Percentiles rank a stretch among this genome's conserved stretches.
These are phyloP conservation scores for Caenorhabditis panamensis DNA, from an alignment of 2,888 invertebrate species.

Conservation along the genomic window DNA sequence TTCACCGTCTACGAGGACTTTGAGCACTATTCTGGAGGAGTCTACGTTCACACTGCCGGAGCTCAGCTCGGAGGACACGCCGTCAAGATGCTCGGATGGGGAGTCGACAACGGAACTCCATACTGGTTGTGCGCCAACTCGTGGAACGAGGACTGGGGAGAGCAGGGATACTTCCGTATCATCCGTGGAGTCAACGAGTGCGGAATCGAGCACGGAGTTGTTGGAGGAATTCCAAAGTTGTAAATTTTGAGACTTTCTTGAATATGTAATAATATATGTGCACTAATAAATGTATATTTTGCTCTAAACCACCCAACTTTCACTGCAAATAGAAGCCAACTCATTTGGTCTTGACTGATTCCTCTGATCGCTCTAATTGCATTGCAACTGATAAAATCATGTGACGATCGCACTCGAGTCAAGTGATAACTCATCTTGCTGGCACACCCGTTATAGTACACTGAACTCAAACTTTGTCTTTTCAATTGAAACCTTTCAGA, in stretches of 20 bases:
- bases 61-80: slow-evolving; percentile 88
- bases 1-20: slow-evolving; percentile 81
- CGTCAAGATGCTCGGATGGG: slow-evolving; percentile 93
- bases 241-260: slow-evolving; percentile 89
- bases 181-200: slow-evolving; percentile 87
- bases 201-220: slow-evolving; percentile 83
- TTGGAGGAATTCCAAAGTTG: slow-evolving; percentile 81
- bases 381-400: background rate
- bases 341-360: background rate
- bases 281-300: slow-evolving; percentile 6
- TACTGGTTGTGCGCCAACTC: slow-evolving; percentile 92
- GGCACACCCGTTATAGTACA: too few relatives aligned
- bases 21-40: slow-evolving; percentile 76
- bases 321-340: background rate
- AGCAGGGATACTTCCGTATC: slow-evolving; percentile 87
- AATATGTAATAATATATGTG: slow-evolving; percentile 29
- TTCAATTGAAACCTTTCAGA: too few relatives aligned
- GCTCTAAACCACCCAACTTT: background rate
- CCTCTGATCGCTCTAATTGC: background rate
- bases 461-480: too few relatives aligned
- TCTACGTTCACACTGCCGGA: slow-evolving; percentile 86
- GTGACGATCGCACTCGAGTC: too few relatives aligned
- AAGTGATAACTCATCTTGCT: too few relatives aligned
- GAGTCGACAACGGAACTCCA: slow-evolving; percentile 86
- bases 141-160: slow-evolving; percentile 94